Evolutionary conservation across 2,797 vertebrate species (phyloP), one percentile per base, ranked within the genome.

Genomic region (Intellagama lesueurii): DNA sequence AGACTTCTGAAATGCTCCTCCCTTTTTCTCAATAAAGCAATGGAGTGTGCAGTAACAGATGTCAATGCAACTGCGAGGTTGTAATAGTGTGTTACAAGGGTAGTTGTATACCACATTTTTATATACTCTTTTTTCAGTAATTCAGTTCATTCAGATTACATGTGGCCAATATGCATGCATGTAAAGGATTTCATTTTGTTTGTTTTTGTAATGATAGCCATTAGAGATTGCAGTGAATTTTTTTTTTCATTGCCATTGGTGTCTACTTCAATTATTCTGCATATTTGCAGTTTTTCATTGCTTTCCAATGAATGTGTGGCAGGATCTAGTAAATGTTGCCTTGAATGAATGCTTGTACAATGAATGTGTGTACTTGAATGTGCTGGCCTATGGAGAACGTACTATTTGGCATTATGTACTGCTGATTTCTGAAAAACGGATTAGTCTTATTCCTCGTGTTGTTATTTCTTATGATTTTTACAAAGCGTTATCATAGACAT

Each of bases 1-100:
- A 56, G n/a, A 47, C 88, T 91, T 87, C 91, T 90, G 89, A 87
- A 83, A 68, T 40, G 19, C 40, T 86, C 49, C 32, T 85, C n/a
- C 70, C 70, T 76, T 83, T 75, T 22, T 22, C 16, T 93, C 91
- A 40, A 3, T 35, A 77, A 32, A 9, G 14, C 49, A 40, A 78
- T 35, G 12, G 4, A 0, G 64, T 90, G 86, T 83, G 35, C 12
- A 68, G 28, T 72, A 64, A 72, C 69, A 80, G 28, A 73, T 60
- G 32, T 60, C 14, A 47, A 72, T 26, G 35, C 28, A 70, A n/a
- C 35, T 70, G 16, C 35, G 72, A 69, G 24, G 14, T 12, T 89
- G 35, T 32, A 17, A 19, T 0, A 81, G n/a, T 28, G 81, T 82
- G 49, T 77, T 40, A 52, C 32, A 87, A 28, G 22, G 52, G 16